These are phyloP conservation scores for Heterotilapia buettikoferi DNA, from an alignment of 2,113 vertebrate genomes.

Conservation along the genomic window DNA sequence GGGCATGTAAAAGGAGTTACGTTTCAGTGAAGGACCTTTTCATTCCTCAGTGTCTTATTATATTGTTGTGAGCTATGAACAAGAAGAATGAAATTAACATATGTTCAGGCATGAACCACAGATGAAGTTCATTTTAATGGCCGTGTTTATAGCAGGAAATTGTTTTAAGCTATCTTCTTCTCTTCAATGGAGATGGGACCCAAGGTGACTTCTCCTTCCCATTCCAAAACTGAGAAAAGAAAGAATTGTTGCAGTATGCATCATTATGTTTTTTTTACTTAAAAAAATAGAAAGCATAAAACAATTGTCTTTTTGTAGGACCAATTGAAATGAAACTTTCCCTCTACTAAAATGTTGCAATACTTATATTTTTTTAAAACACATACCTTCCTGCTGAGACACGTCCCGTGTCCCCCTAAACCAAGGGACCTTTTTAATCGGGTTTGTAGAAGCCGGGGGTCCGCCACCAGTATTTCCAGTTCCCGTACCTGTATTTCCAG, in stretches of 20 bases:
- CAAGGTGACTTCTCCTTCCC: slow-evolving; percentile 45
- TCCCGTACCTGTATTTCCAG: background rate
- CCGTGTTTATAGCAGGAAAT: background rate
- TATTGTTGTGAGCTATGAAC: background rate
- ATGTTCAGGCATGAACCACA: slow-evolving; percentile 8
- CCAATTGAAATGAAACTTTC: background rate
- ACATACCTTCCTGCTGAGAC: slow-evolving; percentile 4
- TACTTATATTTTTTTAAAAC: background rate
- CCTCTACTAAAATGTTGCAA: background rate
- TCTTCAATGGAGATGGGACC: slow-evolving; percentile 37
- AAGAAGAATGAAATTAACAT: slow-evolving; percentile 2
- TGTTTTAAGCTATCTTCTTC: background rate
- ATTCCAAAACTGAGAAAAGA: slow-evolving; percentile 40
- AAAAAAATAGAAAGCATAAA: background rate
- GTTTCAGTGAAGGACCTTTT: background rate
- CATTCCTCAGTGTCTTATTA: background rate
- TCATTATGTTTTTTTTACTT: background rate
- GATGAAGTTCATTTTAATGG: slow-evolving; percentile 31
- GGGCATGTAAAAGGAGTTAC: background rate
- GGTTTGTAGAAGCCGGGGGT: rapidly evolving
- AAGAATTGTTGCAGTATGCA: background rate
- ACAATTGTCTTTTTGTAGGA: background rate
- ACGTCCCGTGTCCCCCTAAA: slow-evolving; percentile 7
- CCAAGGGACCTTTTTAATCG: rapidly evolving
- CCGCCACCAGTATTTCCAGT: background rate